Percentiles rank a stretch among this genome's conserved stretches.
Evolutionary conservation across 53 echinoderm and acorn worm species (phyloP).

Genomic region (Actinopyga echinites): DNA sequence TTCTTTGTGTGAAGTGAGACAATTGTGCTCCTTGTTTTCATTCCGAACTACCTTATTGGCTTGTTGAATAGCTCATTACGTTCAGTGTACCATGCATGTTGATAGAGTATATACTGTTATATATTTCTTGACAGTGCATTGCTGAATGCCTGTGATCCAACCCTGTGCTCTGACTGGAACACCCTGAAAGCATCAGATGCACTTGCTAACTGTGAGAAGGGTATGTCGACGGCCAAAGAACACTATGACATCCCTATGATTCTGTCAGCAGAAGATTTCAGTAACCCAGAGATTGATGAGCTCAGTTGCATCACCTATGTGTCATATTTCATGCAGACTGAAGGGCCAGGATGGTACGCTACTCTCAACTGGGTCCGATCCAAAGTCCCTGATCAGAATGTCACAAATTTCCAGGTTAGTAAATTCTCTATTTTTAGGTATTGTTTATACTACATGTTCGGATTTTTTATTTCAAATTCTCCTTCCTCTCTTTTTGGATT

Average conservation of each 20-base stretch:
- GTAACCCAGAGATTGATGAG: conserved; percentile 79
- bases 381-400: conserved; percentile 81
- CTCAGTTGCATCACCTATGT: conserved; percentile 87
- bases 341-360: conserved; percentile 95
- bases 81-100: too few relatives aligned
- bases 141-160: conserved; percentile 81
- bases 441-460: not conserved
- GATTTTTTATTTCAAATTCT: not conserved
- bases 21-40: too few relatives aligned
- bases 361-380: conserved; percentile 95
- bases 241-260: conserved; percentile 78
- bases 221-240: conserved; percentile 80
- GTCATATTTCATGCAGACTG: conserved; percentile 84
- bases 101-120: too few relatives aligned
- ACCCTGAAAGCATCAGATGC: conserved; percentile 50
- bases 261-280: conserved; percentile 85
- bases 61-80: too few relatives aligned
- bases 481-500: too few relatives aligned
- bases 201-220: conserved; percentile 75
- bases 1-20: too few relatives aligned
- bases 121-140: conserved; percentile 63
- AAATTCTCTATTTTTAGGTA: too few relatives aligned
- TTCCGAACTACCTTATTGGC: too few relatives aligned
- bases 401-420: conserved; percentile 86
- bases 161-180: conserved; percentile 72